Evolutionary conservation across 2,113 vertebrate genomes (phyloP), one percentile per base, ranked within the genome.

Genomic region (Oxygymnocypris stewartii): DNA sequence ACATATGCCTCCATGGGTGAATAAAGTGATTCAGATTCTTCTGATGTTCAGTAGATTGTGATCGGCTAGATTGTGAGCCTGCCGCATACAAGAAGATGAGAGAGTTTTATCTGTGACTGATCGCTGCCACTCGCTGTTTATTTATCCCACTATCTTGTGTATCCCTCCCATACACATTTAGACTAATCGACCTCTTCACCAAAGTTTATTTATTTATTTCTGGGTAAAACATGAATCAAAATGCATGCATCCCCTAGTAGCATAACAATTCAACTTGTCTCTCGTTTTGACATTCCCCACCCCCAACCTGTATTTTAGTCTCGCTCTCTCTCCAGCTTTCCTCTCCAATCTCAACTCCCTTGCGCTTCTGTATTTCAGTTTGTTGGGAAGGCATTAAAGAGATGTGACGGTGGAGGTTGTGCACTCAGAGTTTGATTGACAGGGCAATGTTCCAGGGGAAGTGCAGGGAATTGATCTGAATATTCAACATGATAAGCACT

Each of bases 341-440:
- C 42, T 63, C 40, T 20, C 57, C 54, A 20, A 37, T 85, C 79
- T 76, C 40, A 42, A 54, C 84, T 49, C 61, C 47, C 44, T n/a
- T 79, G 65, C 4, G 14, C 78, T 59, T 2, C 14, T 28, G 13
- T n/a, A 49, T 61, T 49, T 82, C 79, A 51, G 69, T 31, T 76
- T 86, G 69, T 82, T 76, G 54, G 2, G 42, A 74, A 73, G 85
- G 67, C 77, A 90, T 69, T 91, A 81, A 90, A 78, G 37, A 49
- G 37, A 82, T 71, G 82, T 90, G 90, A 89, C 74, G 84, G 88
- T 82, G 67, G 42, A 76, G 88, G 87, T 82, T 28, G 47, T 85
- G 80, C 84, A 25, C 40, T 28, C 84, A 89, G 78, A 87, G 74
- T 65, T 87, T 94, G 93, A 94, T 87, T 92, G 93, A 89, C 91